phyloP scores from a whole-genome alignment of 1,140 invertebrate genomes.

The Euura lappo region DNA sequence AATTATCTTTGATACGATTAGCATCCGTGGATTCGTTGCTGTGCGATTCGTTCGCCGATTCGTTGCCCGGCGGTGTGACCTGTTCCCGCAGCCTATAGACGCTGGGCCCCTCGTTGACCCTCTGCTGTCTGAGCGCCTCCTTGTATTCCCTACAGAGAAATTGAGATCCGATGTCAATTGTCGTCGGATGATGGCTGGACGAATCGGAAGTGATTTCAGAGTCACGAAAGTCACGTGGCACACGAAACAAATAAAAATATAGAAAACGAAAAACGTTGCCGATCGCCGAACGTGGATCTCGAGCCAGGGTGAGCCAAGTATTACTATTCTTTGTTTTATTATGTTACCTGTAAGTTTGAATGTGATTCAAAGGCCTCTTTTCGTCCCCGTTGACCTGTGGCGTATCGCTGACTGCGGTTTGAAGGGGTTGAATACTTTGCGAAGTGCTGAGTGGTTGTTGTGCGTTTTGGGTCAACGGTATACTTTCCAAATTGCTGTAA shows the following conservation, averaged over 20 bases:
- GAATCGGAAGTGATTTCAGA: conserved; percentile 11
- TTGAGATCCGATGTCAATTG: not conserved
- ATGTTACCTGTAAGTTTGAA: conserved; percentile 83
- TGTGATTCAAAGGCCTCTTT: conserved; percentile 73
- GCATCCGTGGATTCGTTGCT: conserved; percentile 39
- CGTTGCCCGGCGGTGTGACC: conserved; percentile 42
- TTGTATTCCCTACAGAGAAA: conserved; percentile 77
- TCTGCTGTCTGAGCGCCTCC: conserved; percentile 83
- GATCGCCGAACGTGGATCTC: not conserved
- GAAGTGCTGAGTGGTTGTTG: conserved; percentile 34
- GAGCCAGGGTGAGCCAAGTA: not conserved
- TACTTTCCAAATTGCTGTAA: conserved; percentile 50
- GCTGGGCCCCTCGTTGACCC: conserved; percentile 72
- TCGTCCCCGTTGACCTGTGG: conserved; percentile 68
- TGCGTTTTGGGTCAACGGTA: conserved; percentile 37
- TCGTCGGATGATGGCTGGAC: conserved; percentile 21
- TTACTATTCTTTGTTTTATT: not conserved
- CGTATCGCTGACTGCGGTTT: conserved; percentile 45
- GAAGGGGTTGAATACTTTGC: conserved; percentile 43
- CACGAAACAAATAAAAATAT: not conserved
- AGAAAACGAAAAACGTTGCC: conserved; percentile 17
- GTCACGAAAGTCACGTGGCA: not conserved
- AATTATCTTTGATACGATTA: conserved; percentile 28
- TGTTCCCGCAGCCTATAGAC: conserved; percentile 72
- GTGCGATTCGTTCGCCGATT: conserved; percentile 42